Conservation (phyloP, 1,140 invertebrate genomes). For the Chymomyza costata region DNA sequence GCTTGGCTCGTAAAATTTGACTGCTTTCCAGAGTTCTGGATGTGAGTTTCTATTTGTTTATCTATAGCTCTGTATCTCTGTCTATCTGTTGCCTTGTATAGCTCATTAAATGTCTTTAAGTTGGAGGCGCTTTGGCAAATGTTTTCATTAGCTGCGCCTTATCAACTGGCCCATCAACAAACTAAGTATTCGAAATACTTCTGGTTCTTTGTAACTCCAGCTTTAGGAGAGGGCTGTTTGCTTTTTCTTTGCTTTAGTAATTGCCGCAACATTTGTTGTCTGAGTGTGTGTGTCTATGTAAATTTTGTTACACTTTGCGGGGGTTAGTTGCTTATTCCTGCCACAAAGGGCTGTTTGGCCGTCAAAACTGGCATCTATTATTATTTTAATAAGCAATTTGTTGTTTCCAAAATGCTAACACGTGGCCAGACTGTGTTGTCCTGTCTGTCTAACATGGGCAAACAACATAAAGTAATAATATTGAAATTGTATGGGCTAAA, state of each 20-base stretch:
- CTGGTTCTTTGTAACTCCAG: no score
- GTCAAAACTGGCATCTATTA: no score
- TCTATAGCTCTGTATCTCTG: slow-evolving; percentile 5
- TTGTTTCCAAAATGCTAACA: slow-evolving; percentile 47
- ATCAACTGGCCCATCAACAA: no score
- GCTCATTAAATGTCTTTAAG: slow-evolving; percentile 27
- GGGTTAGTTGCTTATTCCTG: slow-evolving; percentile 32
- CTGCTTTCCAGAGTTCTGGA: slow-evolving; percentile 27
- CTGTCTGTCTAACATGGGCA: no score
- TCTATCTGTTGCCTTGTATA: slow-evolving; percentile 10
- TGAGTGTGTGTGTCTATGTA: slow-evolving; percentile 3
- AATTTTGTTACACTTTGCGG: slow-evolving; percentile 18
- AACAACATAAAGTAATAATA: no score
- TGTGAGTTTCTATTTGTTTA: slow-evolving; percentile 7
- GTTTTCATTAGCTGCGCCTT: slow-evolving; percentile 48
- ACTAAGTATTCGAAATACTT: no score
- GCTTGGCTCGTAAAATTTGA: slow-evolving; percentile 28
- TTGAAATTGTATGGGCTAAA: no score
- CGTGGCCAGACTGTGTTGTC: no score
- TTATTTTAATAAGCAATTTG: slow-evolving; percentile 61
- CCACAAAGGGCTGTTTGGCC: slow-evolving; percentile 40
- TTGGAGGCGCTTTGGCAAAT: slow-evolving; percentile 27
- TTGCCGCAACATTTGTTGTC: slow-evolving; percentile 17
- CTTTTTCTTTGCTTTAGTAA: no score
- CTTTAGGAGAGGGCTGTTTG: slow-evolving; percentile 57